Evolutionary conservation across 2,888 invertebrate genomes (phyloP).

Genomic region (Belgica antarctica): DNA sequence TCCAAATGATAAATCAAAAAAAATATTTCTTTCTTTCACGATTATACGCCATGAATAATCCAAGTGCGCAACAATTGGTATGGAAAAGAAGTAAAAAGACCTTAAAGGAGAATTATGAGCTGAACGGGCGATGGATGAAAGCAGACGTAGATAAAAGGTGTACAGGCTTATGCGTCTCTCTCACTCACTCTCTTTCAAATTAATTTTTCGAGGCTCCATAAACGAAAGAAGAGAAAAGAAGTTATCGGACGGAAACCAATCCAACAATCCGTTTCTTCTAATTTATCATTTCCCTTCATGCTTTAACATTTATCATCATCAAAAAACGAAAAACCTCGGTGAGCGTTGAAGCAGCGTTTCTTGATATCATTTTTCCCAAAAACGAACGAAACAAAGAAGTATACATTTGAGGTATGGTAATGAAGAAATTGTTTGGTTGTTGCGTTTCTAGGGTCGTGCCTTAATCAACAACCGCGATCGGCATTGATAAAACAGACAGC

Average conservation of each 20-base stretch:
- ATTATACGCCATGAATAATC: constrained; percentile 43
- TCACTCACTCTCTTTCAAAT: not conserved
- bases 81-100: constrained; percentile 5
- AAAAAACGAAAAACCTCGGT: too few species aligned
- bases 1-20: constrained; percentile 43
- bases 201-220: constrained; percentile 19
- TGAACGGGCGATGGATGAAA: not conserved
- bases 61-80: constrained; percentile 36
- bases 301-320: constrained; percentile 43
- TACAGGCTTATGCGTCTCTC: not conserved
- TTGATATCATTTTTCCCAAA: constrained; percentile 33
- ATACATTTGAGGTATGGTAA: not conserved
- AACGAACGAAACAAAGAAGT: too few species aligned
- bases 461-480: too few species aligned
- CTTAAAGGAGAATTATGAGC: constrained; percentile 41
- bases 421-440: not conserved
- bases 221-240: constrained; percentile 17
- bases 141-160: not conserved
- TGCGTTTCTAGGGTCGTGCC: constrained; percentile 9
- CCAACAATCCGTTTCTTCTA: constrained; percentile 40
- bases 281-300: constrained; percentile 42
- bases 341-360: constrained; percentile 5
- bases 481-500: too few species aligned
- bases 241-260: constrained; percentile 42
- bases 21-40: constrained; percentile 12